These are phyloP conservation scores for Mobula birostris DNA, from an alignment of 2,113 vertebrate species.

Conservation along the genomic window DNA sequence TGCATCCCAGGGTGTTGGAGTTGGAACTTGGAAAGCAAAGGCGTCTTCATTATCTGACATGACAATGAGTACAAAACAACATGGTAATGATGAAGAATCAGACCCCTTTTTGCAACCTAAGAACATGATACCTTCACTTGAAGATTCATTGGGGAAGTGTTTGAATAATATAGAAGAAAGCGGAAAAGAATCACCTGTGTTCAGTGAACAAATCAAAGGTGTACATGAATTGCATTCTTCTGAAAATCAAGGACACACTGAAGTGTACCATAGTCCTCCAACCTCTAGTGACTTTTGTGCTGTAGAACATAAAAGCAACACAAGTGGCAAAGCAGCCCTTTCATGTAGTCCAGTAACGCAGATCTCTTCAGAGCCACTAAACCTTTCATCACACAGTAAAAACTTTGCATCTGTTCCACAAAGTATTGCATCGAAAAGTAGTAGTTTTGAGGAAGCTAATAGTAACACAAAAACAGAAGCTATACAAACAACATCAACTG, in stretches of 20 bases:
- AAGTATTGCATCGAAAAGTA: not conserved
- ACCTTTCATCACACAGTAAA: not conserved
- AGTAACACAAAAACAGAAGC: not conserved
- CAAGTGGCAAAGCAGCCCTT: not conserved
- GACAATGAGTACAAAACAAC: not conserved
- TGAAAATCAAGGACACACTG: not conserved
- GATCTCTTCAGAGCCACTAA: not conserved
- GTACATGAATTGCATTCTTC: not conserved
- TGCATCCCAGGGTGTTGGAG: not conserved
- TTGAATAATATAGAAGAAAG: not conserved
- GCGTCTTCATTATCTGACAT: not conserved
- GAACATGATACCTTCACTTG: not conserved
- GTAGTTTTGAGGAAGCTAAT: not conserved
- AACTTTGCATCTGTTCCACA: not conserved
- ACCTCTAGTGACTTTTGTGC: not conserved
- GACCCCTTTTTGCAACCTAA: not conserved
- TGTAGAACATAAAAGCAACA: not conserved
- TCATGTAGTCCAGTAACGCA: not conserved
- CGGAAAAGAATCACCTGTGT: not conserved
- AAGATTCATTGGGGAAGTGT: not conserved
- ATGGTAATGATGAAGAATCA: too few species aligned
- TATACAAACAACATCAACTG: not conserved
- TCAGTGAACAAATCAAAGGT: not conserved
- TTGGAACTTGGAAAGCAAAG: not conserved
- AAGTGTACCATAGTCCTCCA: not conserved